Evolutionary conservation across 2,888 invertebrate species (phyloP), one percentile per base, ranked within the genome.

Genomic region (Drosophila histrio): DNA sequence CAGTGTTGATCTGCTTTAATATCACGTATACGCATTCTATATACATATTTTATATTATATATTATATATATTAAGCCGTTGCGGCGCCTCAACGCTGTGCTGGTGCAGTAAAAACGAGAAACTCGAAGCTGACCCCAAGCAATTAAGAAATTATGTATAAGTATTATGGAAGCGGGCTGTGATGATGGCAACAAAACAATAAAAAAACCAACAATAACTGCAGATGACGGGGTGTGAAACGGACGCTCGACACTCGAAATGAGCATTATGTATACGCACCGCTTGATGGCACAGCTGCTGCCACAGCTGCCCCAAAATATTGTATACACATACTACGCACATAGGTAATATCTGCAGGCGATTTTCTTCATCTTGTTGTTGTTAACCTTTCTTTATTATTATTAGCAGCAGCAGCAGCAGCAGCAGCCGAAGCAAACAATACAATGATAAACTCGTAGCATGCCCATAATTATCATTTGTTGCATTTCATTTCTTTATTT

Each of bases 121-220:
- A 60, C 43, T 44, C 41, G 19, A 24, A 61, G 74, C 69, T 79
- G 79, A 87, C 79, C 75, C 82, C 60, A 58, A 87, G 86, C 79
- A 84, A 87, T 87, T 87, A 84, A 82, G 82, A 85, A 87, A 87
- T 87, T 72, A 85, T 85, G 73, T 72, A 72, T 52, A 28, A 38
- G 50, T 74, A 73, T 78, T 84, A 72, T 76, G 71, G 71, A 68
- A 66, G 82, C 79, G 59, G 65, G 50, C 69, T 61, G 70, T 58
- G 80, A 63, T 80, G 85, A 73, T 67, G 80, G 70, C 65, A 70
- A 70, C 39, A 71, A 76, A 59, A 58, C 66, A 60, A 72, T 57
- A 72, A 64, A 57, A 65, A 62, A 65, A 49, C 44, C 36, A 59
- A 50, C 9, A 47, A 44, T 19, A 43, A 44, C 19, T 22, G 52